A percentile compares a stretch with the other conserved stretches of the same genome.
Evolutionary conservation across 1,140 invertebrate species (phyloP).

Genomic region (Saccostrea echinata): DNA sequence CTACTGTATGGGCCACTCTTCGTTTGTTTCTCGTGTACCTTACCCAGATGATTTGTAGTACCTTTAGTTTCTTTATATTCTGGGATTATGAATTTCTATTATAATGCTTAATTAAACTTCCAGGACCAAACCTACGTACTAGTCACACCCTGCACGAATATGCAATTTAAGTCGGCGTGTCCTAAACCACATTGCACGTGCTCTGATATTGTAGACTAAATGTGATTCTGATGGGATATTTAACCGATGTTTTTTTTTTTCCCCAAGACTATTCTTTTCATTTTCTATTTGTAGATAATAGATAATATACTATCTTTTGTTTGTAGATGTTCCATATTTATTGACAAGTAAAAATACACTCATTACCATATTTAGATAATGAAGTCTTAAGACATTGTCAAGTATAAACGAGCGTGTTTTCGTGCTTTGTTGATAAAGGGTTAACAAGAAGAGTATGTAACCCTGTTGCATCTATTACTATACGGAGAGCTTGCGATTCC

Average conservation of each 20-base stretch:
- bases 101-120: neutral
- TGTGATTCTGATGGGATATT: neutral
- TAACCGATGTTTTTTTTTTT: neutral
- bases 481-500: neutral
- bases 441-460: neutral
- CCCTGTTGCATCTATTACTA: neutral
- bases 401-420: too few species aligned
- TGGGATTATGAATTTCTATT: neutral
- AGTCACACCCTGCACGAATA: conserved; percentile 24
- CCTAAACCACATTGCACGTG: conserved; percentile 15
- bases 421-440: too few species aligned
- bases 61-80: neutral
- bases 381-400: too few species aligned
- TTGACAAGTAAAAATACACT: too few species aligned
- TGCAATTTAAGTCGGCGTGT: conserved; percentile 19
- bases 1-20: too few species aligned
- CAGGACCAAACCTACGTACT: neutral
- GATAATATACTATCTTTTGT: too few species aligned
- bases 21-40: too few species aligned
- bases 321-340: too few species aligned
- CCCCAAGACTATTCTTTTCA: too few species aligned
- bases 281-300: too few species aligned
- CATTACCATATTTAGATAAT: too few species aligned
- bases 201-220: neutral
- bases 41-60: too few species aligned